These are phyloP conservation scores for Coracopsis vasa DNA, from an alignment of 2,113 vertebrate genomes.

Conservation along the genomic window DNA sequence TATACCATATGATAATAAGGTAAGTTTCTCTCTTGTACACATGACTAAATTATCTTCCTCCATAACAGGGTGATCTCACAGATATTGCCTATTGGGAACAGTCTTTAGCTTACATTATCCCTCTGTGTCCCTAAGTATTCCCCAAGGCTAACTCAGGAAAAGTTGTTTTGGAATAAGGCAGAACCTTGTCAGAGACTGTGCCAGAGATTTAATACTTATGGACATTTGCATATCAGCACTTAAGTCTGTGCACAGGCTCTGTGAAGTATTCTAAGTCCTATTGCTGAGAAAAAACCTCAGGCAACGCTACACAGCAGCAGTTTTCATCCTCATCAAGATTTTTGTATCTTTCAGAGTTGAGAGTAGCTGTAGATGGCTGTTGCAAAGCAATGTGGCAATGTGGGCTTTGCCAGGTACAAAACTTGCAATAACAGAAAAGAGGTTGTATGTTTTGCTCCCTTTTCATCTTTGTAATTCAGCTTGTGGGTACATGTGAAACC, in stretches of 20 bases:
- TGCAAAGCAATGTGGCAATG: not conserved
- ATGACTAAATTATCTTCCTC: not conserved
- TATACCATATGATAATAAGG: not conserved
- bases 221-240: not conserved
- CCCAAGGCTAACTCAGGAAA: not conserved
- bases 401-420: slow-evolving; percentile 27
- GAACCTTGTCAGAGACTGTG: not conserved
- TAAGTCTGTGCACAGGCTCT: not conserved
- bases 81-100: not conserved
- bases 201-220: not conserved
- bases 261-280: not conserved
- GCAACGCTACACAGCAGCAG: not conserved
- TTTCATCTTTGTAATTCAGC: not conserved
- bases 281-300: not conserved
- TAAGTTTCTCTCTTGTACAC: not conserved
- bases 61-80: not conserved
- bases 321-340: not conserved
- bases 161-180: not conserved
- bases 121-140: not conserved
- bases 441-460: not conserved
- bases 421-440: slow-evolving; percentile 39
- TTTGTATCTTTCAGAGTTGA: not conserved
- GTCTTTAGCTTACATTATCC: not conserved
- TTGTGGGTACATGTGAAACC: slow-evolving; percentile 33
- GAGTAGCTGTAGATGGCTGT: not conserved